Evolutionary conservation across 2,888 invertebrate genomes (phyloP), one percentile per base, ranked within the genome.

Genomic region (Amphipoea oculea): DNA sequence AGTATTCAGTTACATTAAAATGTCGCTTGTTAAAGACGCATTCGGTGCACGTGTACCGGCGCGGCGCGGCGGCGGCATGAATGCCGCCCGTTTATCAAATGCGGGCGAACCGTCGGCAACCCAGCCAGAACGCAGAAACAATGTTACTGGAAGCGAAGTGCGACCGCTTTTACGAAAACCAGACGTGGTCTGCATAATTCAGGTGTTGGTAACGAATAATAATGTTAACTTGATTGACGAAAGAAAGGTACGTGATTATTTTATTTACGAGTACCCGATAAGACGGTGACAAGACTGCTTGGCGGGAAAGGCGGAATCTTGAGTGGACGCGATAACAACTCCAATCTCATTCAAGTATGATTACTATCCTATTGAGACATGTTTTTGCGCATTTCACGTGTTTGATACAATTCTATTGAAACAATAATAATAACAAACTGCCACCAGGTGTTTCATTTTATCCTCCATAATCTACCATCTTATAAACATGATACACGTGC

Each of bases 71-170:
- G n/a, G n/a, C 14, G 29, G 7, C 29, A 29, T 17, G 17, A 83
- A 79, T 82, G 86, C 88, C 88, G 82, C 83, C 86, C 84, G 85
- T 90, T 90, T 90, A 91, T 91, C 90, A 90, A 88, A 90, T 89
- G 89, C 90, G 88, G 86, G 86, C 88, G 66, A 69, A 68, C 79
- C 71, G 82, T 79, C 87, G 83, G 74, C 85, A 80, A 74, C 69
- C 78, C 75, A 70, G 82, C 69, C 65, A 67, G 51, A 60, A 82
- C 85, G 73, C 69, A 78, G 89, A 86, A 81, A 80, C 78, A 79
- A 68, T 82, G 45, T 78, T 42, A 83, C 89, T 90, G 76, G 88
- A 90, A 84, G 78, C 51, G 85, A 77, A 68, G n/a, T 68, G 71
- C 75, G 78, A 70, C 78, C 73, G 73, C 78, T 85, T 87, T 84